Conservation (phyloP, 2,113 vertebrate species). For the Tragulus kanchil region DNA sequence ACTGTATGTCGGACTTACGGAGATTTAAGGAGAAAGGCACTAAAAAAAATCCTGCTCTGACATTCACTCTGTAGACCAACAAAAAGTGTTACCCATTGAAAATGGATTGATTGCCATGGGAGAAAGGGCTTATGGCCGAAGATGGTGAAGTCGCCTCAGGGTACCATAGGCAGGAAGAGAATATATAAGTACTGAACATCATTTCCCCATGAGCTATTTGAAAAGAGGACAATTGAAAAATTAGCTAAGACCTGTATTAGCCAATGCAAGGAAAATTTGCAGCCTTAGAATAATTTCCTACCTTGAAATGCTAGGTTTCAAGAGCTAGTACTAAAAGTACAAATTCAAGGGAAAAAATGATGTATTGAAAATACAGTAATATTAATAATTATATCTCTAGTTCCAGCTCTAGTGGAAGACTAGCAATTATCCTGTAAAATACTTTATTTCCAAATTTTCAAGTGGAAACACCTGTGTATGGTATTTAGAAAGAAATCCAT, state of each 20-base stretch:
- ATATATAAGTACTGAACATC: not conserved
- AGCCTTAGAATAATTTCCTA: not conserved
- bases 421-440: conserved; percentile 30
- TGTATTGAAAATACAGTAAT: not conserved
- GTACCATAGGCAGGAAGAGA: not conserved
- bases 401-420: not conserved
- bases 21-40: not conserved
- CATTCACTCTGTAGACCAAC: not conserved
- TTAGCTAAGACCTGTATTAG: not conserved
- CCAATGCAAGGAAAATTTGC: not conserved
- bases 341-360: too few species aligned
- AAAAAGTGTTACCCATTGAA: not conserved
- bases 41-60: not conserved
- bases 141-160: not conserved
- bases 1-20: not conserved
- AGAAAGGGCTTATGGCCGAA: not conserved
- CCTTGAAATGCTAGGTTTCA: not conserved
- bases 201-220: not conserved
- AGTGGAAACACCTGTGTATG: not conserved
- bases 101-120: not conserved
- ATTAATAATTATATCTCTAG: not conserved
- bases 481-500: not conserved
- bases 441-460: conserved; percentile 43
- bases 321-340: not conserved
- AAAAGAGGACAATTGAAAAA: not conserved